Base-by-base conservation (phyloP, 2,888 invertebrate genomes). In the Acrocera orbiculus region DNA sequence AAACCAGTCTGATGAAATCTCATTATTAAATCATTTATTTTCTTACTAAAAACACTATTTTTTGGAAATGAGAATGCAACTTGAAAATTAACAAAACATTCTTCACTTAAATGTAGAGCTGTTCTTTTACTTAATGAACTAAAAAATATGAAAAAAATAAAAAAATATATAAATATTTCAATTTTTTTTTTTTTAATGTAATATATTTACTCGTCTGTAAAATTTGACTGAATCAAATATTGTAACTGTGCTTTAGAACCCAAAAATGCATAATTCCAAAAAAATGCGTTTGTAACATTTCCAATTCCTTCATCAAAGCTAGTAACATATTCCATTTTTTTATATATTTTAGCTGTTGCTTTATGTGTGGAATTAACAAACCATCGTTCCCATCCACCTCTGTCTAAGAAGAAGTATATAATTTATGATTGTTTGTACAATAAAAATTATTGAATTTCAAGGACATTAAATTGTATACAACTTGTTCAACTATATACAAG, bases 231-330 rank as follows among this genome's bases (percentile, higher is more conserved):
- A 1, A 79, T 69, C 32, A 79, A 65, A 48, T 76, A 80, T 47
- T 76, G 72, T 10, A 83, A 59, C 46, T 76, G 70, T n/a, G 73
- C 67, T 43, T 63, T 61, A 0, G 82, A 81, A 8, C 78, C 79
- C 2, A 83, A 56, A 49, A 80, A 81, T 0, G 82, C 77, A 46
- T 81, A 79, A 1, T 76, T 73, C 73, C 77, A 77, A 47, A 80
- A 78, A 48, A 76, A 78, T 4, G 78, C 76, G 43, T 69, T 69
- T 0, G 79, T 78, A 0, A 75, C 75, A 50, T 81, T 80, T 31
- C 65, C 67, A 5, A 85, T 66, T 1, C 82, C 83, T 9, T 72
- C 65, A 43, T 69, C 66, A 3, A 81, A 58, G 30, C 66, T 64
- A 0, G 72, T 64, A 3, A 83, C 73, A 11, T 73, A 64, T 50